Conservation (phyloP, 2,113 vertebrate species). For the Mobula birostris region DNA sequence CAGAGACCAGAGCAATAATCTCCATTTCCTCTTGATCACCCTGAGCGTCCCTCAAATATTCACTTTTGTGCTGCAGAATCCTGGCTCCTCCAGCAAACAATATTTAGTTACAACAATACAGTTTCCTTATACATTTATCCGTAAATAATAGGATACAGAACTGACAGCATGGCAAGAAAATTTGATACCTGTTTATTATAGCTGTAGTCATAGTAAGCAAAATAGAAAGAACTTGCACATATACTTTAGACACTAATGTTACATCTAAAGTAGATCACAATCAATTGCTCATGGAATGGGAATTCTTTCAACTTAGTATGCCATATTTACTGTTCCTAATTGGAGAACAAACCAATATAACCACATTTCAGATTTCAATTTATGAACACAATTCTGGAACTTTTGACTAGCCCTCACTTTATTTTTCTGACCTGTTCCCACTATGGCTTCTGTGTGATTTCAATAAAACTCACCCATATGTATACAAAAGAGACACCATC, state of each 20-base stretch:
- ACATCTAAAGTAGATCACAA: too few species aligned
- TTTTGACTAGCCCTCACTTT: too few species aligned
- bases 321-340: too few species aligned
- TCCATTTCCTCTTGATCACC: slow-evolving; percentile 9
- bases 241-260: not conserved
- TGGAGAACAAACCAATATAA: too few species aligned
- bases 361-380: too few species aligned
- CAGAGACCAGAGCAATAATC: not conserved
- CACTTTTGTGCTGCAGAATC: not conserved
- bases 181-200: not conserved
- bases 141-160: not conserved
- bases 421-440: too few species aligned
- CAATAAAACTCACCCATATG: too few species aligned
- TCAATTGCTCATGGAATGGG: not conserved
- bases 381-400: too few species aligned
- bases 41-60: not conserved
- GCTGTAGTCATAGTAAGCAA: not conserved
- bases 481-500: too few species aligned
- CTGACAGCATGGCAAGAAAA: not conserved
- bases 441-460: too few species aligned
- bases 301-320: not conserved
- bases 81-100: not conserved
- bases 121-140: not conserved
- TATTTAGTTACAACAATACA: not conserved
- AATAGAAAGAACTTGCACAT: not conserved